Base-by-base conservation (phyloP, 2,113 vertebrate species). In the Dicerorhinus sumatrensis region DNA sequence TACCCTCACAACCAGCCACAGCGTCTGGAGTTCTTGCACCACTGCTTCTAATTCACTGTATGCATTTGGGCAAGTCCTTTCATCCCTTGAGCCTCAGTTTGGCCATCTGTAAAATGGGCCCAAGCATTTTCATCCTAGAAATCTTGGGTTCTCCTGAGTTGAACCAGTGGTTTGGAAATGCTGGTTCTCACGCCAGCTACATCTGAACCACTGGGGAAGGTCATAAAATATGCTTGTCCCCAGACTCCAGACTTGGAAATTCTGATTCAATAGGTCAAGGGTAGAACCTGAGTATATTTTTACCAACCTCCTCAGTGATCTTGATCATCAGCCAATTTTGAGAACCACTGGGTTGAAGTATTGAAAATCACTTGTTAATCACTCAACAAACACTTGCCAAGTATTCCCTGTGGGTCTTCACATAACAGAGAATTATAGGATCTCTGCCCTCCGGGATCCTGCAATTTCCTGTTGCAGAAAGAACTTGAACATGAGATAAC, bases 31-130 rank as follows among this genome's bases (percentile, higher is more conserved):
- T 3, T 67, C 48, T 18, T 18, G 16, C 3, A 18, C 14, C 8
- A 3, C 33, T 0, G 13, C 29, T 60, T 73, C n/a, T n/a, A 12
- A 76, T 1, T 63, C 20, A 36, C 27, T 21, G 1, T 20, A 0
- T 51, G 51, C 46, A 70, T 46, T 73, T 39, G 48, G 20, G 16
- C 31, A 42, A 96, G 11, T n/a, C 39, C 63, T 13, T 67, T 20
- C 67, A 27, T 73, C 36, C n/a, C 33, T 11, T 2, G 8, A 31
- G 21, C 69, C 36, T 93, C 39, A 1, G 29, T 92, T 46, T 93
- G 62, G 29, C 54, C 73, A 14, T 36, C 89, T 70, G 3, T 72
- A n/a, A 86, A 92, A 86, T 5, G 31, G 80, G 67, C 29, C 67
- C 42, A 42, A 23, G 54, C 3, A 81, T 39, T 56, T 63, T 36